Percentiles rank a stretch among this genome's conserved stretches.
Evolutionary conservation across 1,140 invertebrate species (phyloP).

Genomic region (Sycophaga agraensis): DNA sequence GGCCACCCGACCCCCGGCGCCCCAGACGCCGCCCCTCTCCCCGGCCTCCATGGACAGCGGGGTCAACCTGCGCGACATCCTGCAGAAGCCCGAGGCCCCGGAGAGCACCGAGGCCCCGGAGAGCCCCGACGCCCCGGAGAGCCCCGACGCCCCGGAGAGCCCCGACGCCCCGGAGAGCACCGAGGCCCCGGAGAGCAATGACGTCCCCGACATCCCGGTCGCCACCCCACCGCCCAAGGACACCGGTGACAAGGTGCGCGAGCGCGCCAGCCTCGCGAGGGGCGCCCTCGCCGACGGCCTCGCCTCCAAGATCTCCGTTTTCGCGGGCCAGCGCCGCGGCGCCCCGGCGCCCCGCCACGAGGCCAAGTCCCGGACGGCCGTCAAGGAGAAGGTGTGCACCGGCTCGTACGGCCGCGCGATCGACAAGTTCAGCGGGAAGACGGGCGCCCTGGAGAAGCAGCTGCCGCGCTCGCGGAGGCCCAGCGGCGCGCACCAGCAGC

Average conservation of each 20-base stretch:
- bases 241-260: slow-evolving; percentile 50
- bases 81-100: slow-evolving; percentile 42
- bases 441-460: background rate
- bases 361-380: slow-evolving; percentile 31
- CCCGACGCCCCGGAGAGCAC: slow-evolving; percentile 38
- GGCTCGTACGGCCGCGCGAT: slow-evolving; percentile 58
- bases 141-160: slow-evolving; percentile 42
- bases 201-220: slow-evolving; percentile 17
- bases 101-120: too few relatives aligned
- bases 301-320: slow-evolving; percentile 16
- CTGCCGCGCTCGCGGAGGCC: slow-evolving; percentile 6
- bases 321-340: background rate
- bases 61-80: slow-evolving; percentile 34
- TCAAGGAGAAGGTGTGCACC: slow-evolving; percentile 54
- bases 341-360: slow-evolving; percentile 11
- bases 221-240: slow-evolving; percentile 49
- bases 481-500: background rate
- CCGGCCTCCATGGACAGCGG: slow-evolving; percentile 13
- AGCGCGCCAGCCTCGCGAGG: slow-evolving; percentile 49
- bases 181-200: too few relatives aligned
- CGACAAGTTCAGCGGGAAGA: slow-evolving; percentile 48
- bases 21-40: background rate
- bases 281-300: slow-evolving; percentile 19
- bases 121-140: slow-evolving; percentile 6
- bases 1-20: background rate